Evolutionary conservation across 1,140 invertebrate genomes (phyloP), one percentile per base, ranked within the genome.

Genomic region (Nixonia krombeini): DNA sequence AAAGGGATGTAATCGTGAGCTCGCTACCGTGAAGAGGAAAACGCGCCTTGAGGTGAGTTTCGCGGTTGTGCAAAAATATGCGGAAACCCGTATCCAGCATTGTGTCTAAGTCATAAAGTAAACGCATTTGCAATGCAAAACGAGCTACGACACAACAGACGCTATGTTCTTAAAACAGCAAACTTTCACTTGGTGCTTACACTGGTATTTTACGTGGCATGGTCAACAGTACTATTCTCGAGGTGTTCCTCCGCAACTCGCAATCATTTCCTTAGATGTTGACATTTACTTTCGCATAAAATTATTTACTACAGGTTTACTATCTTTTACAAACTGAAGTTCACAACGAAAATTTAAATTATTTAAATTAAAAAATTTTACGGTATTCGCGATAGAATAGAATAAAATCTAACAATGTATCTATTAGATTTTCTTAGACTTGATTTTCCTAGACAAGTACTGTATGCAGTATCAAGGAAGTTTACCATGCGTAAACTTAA

Each of bases 41-140:
- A 13, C 18, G 1, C 18, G 21, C 10, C 9, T 12, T 8, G 25
- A 8, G 15, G 44, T 29, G 31, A 53, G 51, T 42, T 59, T 40
- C 37, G 40, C 12, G 50, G 38, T 56, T 56, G 26, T 44, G 26
- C 38, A 40, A 58, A 74, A 70, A 77, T 71, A 75, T 59, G 61
- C 59, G 51, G 51, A 17, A 21, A 9, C 23, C 33, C 41, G 57
- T 67, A 57, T 64, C 40, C 42, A 35, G 40, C 45, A 72, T 76
- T 75, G 74, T 70, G 58, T 44, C 31, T 13, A 45, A 31, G 49
- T 61, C 65, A 71, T 70, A 74, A 74, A 72, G 42, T 72, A 50
- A 61, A 53, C 25, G 41, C 55, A 77, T 76, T 73, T 74, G 72
- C 74, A 74, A 74, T 77, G 74, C 74, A 76, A 66, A 77, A 18